Evolutionary conservation across 2,888 invertebrate species (phyloP).

Genomic region (Ophraella communa): DNA sequence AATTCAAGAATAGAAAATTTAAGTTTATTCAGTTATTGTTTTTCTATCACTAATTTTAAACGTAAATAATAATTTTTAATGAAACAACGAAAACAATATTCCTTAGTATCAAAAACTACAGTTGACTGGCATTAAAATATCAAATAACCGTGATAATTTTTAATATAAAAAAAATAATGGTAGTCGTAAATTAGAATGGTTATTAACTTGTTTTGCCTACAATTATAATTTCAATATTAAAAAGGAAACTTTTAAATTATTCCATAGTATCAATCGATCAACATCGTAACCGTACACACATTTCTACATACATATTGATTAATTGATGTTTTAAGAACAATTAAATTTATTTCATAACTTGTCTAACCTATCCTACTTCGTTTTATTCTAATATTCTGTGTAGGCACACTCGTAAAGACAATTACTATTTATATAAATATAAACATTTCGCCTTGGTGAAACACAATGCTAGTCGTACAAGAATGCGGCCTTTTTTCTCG

Average conservation of each 20-base stretch:
- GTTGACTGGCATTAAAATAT: no score
- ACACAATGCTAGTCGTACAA: conserved; percentile 35
- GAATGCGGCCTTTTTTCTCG: conserved; percentile 38
- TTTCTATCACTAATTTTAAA: no score
- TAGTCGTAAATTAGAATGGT: no score
- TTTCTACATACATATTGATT: conserved; percentile 10
- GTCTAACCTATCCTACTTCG: conserved; percentile 48
- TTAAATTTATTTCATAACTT: conserved; percentile 45
- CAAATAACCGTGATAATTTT: no score
- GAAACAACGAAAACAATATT: no score
- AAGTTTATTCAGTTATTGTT: no score
- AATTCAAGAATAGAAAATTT: no score
- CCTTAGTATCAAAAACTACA: no score
- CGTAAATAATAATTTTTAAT: no score
- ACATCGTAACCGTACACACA: conserved; percentile 10
- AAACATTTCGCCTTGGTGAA: conserved; percentile 40
- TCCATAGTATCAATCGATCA: conserved; percentile 9
- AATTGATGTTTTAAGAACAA: conserved; percentile 36
- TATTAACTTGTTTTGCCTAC: background rate
- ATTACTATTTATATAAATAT: conserved; percentile 44
- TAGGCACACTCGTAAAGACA: conserved; percentile 36
- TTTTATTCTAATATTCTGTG: conserved; percentile 51
- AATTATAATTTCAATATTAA: background rate
- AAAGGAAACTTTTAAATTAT: conserved; percentile 18
- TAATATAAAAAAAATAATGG: no score